A percentile compares a stretch with the other conserved stretches of the same genome.
These are phyloP conservation scores for Artemia sp. DNA, from an alignment of 2,888 invertebrate genomes.

Conservation along the genomic window DNA sequence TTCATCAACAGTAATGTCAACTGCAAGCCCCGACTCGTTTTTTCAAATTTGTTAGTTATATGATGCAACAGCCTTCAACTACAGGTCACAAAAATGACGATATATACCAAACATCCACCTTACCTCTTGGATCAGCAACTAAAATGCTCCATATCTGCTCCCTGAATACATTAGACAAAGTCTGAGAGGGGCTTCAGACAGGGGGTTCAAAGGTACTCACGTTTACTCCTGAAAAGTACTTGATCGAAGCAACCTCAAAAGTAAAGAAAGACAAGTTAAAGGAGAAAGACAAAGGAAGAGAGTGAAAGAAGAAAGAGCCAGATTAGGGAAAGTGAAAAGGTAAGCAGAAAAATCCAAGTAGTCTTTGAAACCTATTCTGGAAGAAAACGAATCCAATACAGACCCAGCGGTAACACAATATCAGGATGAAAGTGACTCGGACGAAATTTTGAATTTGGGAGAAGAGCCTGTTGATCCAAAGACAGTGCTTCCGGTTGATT, in stretches of 20 bases:
- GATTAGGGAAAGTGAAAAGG: background rate
- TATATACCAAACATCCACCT: background rate
- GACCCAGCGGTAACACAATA: background rate
- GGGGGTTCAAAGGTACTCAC: background rate
- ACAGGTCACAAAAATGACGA: background rate
- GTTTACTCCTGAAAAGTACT: background rate
- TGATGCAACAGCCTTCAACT: background rate
- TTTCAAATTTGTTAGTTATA: background rate
- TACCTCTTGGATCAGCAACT: background rate
- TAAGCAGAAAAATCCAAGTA: background rate
- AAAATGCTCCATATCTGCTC: background rate
- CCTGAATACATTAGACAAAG: background rate
- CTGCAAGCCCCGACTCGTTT: background rate
- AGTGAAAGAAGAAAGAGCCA: background rate
- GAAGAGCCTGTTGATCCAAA: background rate
- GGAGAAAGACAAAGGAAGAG: background rate
- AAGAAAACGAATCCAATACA: background rate
- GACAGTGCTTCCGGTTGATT: too few species aligned
- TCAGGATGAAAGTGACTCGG: slow-evolving; percentile 9
- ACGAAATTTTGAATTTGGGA: background rate
- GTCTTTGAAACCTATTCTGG: background rate
- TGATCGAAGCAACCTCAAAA: background rate
- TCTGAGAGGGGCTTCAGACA: background rate
- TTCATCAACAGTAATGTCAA: too few species aligned
- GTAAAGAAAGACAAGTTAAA: background rate